Conservation (phyloP, 2,113 vertebrate species). For the Amblyornis subalaris region DNA sequence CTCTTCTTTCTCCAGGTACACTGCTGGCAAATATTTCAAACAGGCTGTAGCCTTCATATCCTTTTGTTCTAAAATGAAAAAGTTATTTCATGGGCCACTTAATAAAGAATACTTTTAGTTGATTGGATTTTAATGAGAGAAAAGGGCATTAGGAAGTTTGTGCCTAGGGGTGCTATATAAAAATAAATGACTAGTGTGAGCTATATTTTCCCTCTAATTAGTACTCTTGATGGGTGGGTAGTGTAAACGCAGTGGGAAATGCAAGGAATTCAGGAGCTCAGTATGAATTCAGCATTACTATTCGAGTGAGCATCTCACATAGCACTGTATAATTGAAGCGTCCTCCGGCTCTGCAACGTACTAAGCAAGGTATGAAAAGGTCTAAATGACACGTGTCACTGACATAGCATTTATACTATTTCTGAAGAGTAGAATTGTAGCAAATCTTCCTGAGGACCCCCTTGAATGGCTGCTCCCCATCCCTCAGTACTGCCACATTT, state of each 20-base stretch:
- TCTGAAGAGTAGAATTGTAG: background rate
- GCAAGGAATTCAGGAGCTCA: background rate
- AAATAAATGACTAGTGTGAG: background rate
- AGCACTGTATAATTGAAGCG: background rate
- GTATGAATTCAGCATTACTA: background rate
- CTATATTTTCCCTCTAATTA: constrained; percentile 13
- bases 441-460: background rate
- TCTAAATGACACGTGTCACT: background rate
- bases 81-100: background rate
- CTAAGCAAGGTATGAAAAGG: background rate
- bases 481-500: background rate
- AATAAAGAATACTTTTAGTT: background rate
- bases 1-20: background rate
- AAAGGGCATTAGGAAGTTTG: background rate
- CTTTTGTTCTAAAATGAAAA: background rate
- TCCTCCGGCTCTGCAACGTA: background rate
- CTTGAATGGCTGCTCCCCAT: background rate
- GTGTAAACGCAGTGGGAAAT: background rate
- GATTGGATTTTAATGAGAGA: constrained; percentile 16
- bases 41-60: background rate
- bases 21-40: background rate
- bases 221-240: background rate
- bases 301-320: background rate
- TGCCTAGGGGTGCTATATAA: background rate
- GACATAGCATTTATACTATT: background rate